These are phyloP conservation scores for Hydractinia symbiolongicarpus DNA, from an alignment of 30 jellyfish, hydroid and myxozoan genomes.

Conservation along the genomic window DNA sequence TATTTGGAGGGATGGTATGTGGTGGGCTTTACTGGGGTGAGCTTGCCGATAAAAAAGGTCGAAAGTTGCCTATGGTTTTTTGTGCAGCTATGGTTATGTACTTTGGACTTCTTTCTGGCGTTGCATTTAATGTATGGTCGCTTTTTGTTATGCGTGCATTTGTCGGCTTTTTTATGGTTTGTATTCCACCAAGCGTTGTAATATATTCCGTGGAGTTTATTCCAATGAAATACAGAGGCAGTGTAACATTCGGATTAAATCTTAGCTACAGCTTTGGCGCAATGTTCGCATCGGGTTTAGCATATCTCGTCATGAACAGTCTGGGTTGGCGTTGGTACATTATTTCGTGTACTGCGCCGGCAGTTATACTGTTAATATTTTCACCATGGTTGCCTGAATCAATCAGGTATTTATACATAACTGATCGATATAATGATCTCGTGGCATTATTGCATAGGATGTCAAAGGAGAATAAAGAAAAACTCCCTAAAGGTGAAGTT, in stretches of 20 bases:
- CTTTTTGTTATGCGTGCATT: background rate
- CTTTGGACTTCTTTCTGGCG: background rate
- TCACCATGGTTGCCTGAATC: constrained; percentile 11
- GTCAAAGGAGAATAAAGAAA: background rate
- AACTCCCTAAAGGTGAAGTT: background rate
- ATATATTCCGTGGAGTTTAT: background rate
- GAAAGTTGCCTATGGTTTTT: background rate
- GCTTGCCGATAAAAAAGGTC: background rate
- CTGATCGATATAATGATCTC: background rate
- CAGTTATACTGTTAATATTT: background rate
- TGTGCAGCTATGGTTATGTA: background rate
- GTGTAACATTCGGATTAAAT: background rate
- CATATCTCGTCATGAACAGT: background rate
- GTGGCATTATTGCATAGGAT: background rate
- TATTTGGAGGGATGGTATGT: background rate
- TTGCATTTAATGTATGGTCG: background rate
- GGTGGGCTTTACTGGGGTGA: background rate
- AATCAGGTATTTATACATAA: background rate
- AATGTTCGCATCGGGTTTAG: background rate
- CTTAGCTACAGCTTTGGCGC: background rate
- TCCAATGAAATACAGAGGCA: constrained; percentile 2
- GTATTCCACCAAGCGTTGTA: background rate
- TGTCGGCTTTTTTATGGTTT: background rate
- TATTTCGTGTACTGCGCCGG: background rate
- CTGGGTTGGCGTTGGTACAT: background rate